Evolutionary conservation across 2,113 vertebrate species (phyloP), one percentile per base, ranked within the genome.

Genomic region (Gopherus flavomarginatus): DNA sequence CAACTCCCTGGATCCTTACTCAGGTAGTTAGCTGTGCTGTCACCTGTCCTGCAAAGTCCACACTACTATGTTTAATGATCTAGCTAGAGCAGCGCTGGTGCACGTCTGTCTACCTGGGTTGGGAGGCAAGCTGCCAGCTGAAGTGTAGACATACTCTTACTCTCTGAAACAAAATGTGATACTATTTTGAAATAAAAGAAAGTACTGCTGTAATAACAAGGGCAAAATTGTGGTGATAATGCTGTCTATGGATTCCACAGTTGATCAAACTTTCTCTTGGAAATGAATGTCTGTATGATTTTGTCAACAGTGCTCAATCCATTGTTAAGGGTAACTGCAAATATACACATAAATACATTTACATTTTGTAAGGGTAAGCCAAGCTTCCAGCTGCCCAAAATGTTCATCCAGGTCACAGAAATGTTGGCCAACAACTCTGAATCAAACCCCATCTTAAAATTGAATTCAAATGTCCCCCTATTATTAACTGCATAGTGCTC

Each of bases 351-450:
- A 85, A 52, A 44, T 4, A 24, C 59, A 10, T 14, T 90, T 81
- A 12, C 1, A 0, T 69, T 89, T 2, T 29, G 49, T 4, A 11
- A 11, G 2, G 6, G 27, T 11, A 49, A 80, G 24, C 14, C 69
- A 27, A 42, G 53, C n/a, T 27, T n/a, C 24, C 2, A 42, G 52
- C 85, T 87, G 10, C 5, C 10, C 11, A 38, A 14, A 4, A 50
- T 59, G 87, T 21, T 31, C 69, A 24, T 17, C 38, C 8, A 3
- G 42, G 3, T 83, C 54, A 59, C n/a, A 75, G 14, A 75, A 42
- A 42, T 84, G 69, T 57, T 84, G 7, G 38, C 35, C 53, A 77
- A 56, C 26, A 93, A n/a, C 62, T 47, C 65, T 95, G 85, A n/a
- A 56, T 12, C 49, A 53, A 90, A 84, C 26, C 21, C 22, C 29